Conservation (phyloP, 2,797 vertebrate species). For the Spondyliosoma cantharus region DNA sequence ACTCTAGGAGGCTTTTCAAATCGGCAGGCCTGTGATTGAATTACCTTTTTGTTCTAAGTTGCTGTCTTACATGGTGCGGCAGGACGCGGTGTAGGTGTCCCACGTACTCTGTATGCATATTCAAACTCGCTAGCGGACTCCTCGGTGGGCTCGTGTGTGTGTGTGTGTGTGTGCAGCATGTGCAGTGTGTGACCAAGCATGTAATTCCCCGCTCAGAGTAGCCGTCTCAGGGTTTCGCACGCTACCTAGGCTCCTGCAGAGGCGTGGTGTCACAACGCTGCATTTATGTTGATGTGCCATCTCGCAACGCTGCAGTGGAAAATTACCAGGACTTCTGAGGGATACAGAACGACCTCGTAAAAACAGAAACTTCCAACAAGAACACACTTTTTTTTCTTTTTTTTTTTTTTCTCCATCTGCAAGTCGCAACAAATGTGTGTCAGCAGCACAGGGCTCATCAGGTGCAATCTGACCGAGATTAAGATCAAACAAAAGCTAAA, state of each 20-base stretch:
- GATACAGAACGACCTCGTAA: background rate
- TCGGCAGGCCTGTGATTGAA: slow-evolving; percentile 57
- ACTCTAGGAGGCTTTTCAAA: slow-evolving; percentile 59
- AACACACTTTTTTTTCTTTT: background rate
- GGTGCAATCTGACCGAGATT: background rate
- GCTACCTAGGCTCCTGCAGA: slow-evolving; percentile 53
- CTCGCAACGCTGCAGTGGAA: slow-evolving; percentile 21
- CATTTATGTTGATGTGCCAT: slow-evolving; percentile 43
- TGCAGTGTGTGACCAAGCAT: slow-evolving; percentile 54
- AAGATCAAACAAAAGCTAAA: background rate
- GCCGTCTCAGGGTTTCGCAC: slow-evolving; percentile 52
- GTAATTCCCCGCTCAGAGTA: slow-evolving; percentile 56
- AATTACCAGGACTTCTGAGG: slow-evolving; percentile 15
- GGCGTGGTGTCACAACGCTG: slow-evolving; percentile 38
- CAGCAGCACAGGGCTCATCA: background rate
- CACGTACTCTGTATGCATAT: slow-evolving; percentile 35
- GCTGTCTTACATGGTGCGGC: slow-evolving; percentile 38
- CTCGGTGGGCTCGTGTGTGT: slow-evolving; percentile 35
- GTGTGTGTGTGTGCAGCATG: slow-evolving; percentile 36
- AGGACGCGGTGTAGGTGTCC: slow-evolving; percentile 24
- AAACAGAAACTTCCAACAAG: too few species aligned
- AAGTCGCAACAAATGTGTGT: background rate
- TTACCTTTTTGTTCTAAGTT: slow-evolving; percentile 65
- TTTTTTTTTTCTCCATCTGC: background rate
- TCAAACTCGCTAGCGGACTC: slow-evolving; percentile 40